These are phyloP conservation scores for Caenorhabditis zanzibari DNA, from an alignment of 2,888 invertebrate species.

Conservation along the genomic window DNA sequence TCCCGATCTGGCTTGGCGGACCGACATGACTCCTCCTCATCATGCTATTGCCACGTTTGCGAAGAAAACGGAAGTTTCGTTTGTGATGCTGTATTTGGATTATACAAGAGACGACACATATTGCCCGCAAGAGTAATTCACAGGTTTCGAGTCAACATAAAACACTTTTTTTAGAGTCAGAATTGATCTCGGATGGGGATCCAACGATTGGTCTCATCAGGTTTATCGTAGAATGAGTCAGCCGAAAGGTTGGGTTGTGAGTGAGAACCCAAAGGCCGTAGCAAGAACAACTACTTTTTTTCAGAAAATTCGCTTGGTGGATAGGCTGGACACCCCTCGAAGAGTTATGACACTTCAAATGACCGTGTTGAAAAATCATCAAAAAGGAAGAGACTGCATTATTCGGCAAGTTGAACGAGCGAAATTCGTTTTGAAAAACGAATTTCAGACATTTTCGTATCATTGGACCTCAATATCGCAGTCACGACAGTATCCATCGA, in stretches of 20 bases:
- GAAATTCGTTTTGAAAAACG: too few relatives aligned
- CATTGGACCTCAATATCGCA: too few relatives aligned
- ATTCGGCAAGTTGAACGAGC: slow-evolving; percentile 27
- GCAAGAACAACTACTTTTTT: background rate
- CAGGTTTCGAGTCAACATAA: background rate
- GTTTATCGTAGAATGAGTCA: background rate
- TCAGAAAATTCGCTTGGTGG: slow-evolving; percentile 19
- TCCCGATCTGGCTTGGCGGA: slow-evolving; percentile 29
- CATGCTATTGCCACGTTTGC: background rate
- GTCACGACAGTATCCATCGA: too few relatives aligned
- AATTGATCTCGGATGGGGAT: slow-evolving; percentile 30
- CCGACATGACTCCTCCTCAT: slow-evolving; percentile 33
- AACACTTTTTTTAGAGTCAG: slow-evolving; percentile 10
- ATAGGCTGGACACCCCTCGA: background rate
- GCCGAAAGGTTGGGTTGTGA: slow-evolving; percentile 35
- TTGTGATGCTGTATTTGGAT: slow-evolving; percentile 32
- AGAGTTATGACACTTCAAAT: slow-evolving; percentile 25
- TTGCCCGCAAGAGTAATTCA: slow-evolving; percentile 27
- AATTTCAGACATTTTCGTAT: too few relatives aligned
- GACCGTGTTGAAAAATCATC: slow-evolving; percentile 30
- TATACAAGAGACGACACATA: slow-evolving; percentile 28
- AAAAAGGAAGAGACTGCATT: slow-evolving; percentile 38
- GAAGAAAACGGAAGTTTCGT: slow-evolving; percentile 21
- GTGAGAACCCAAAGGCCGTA: too few relatives aligned
- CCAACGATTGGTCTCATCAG: slow-evolving; percentile 14